These are phyloP conservation scores for Troides aeacus DNA, from an alignment of 2,888 invertebrate genomes.

Conservation along the genomic window DNA sequence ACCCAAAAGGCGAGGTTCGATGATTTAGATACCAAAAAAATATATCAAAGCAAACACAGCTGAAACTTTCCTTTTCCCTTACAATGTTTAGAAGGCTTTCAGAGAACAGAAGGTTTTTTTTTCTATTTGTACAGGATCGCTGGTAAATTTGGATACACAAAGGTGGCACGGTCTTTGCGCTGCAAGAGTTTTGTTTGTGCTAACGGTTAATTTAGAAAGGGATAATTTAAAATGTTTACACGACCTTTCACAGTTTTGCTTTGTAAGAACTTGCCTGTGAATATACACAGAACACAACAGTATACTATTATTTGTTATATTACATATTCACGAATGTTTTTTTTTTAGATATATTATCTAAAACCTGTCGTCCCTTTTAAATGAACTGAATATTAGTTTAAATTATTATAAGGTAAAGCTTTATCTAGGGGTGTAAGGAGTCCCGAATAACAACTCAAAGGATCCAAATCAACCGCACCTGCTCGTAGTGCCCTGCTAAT, in stretches of 20 bases:
- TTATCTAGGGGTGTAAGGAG: too few species aligned
- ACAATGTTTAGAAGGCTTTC: neutral
- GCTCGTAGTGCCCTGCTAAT: too few species aligned
- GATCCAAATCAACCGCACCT: too few species aligned
- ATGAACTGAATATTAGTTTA: too few species aligned
- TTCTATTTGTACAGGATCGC: constrained; percentile 18
- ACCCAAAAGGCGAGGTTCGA: too few species aligned
- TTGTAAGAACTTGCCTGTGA: neutral
- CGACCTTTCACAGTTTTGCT: constrained; percentile 1
- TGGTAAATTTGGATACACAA: constrained; percentile 17
- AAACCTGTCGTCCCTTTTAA: too few species aligned
- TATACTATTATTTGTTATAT: neutral
- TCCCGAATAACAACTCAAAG: too few species aligned
- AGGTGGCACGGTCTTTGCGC: constrained; percentile 12
- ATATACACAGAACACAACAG: neutral
- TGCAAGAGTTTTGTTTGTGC: neutral
- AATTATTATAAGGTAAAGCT: too few species aligned
- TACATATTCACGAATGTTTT: too few species aligned
- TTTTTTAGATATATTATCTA: too few species aligned
- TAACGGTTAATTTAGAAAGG: neutral
- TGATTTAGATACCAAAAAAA: too few species aligned
- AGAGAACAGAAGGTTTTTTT: neutral
- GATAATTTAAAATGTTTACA: constrained; percentile 1
- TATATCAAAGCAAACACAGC: neutral
- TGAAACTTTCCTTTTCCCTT: neutral